A percentile compares a stretch with the other conserved stretches of the same genome.
phyloP scores from a whole-genome alignment of 1,140 invertebrate species.

The Caenorhabditis latens region DNA sequence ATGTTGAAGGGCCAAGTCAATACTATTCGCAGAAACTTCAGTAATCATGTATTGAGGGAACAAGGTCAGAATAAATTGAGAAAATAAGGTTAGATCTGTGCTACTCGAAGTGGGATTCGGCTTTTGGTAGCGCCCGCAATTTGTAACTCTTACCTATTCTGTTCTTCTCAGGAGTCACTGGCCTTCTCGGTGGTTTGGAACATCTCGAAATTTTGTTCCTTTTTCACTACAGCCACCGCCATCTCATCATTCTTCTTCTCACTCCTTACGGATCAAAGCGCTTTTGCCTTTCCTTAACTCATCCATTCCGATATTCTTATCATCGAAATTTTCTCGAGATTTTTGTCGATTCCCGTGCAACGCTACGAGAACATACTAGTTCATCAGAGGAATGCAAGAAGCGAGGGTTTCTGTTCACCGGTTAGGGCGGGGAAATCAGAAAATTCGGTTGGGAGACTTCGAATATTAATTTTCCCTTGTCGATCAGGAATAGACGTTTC shows the following conservation, averaged over 20 bases:
- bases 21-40: too few species aligned
- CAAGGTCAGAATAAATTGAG: too few species aligned
- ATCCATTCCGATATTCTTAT: conserved; percentile 61
- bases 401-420: conserved; percentile 33
- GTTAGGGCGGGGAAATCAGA: neutral
- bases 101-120: too few species aligned
- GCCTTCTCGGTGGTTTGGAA: neutral
- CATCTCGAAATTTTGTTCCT: neutral
- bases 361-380: conserved; percentile 56
- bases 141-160: too few species aligned
- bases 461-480: neutral
- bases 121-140: too few species aligned
- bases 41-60: too few species aligned
- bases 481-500: conserved; percentile 44
- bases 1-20: too few species aligned
- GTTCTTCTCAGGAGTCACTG: conserved; percentile 37
- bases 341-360: conserved; percentile 57
- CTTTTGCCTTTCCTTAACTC: conserved; percentile 60
- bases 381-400: conserved; percentile 56
- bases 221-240: neutral
- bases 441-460: neutral
- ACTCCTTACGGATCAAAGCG: conserved; percentile 17
- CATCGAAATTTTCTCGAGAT: conserved; percentile 55
- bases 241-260: conserved; percentile 55
- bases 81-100: too few species aligned